phyloP scores from a whole-genome alignment of 2,797 vertebrate genomes.

The Phataginus tricuspis region DNA sequence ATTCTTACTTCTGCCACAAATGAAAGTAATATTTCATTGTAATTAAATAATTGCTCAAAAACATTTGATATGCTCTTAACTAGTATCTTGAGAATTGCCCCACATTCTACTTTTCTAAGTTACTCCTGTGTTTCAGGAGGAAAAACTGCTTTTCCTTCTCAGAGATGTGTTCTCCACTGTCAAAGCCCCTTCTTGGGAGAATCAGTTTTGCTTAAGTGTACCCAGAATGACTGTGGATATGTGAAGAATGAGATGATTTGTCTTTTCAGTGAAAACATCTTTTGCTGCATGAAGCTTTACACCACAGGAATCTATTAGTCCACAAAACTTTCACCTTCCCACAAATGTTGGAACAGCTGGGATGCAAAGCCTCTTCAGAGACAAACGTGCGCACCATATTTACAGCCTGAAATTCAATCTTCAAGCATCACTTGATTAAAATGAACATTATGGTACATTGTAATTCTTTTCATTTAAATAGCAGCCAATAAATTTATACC shows the following conservation, averaged over 20 bases:
- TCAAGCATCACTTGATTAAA: constrained; percentile 70
- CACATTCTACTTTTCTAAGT: neutral
- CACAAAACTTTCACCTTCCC: constrained; percentile 74
- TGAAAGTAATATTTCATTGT: constrained; percentile 34
- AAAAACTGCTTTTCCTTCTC: neutral
- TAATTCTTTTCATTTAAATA: constrained; percentile 74
- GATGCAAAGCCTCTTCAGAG: constrained; percentile 50
- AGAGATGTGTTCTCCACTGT: neutral
- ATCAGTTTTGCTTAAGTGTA: neutral
- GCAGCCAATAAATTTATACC: constrained; percentile 65
- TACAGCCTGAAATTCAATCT: constrained; percentile 71
- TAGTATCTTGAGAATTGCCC: neutral
- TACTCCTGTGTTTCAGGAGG: neutral
- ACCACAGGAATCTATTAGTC: constrained; percentile 62
- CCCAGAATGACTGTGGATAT: neutral
- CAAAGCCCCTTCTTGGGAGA: neutral
- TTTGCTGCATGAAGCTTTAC: constrained; percentile 48
- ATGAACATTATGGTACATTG: constrained; percentile 62
- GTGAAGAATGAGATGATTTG: constrained; percentile 54
- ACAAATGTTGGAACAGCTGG: constrained; percentile 74
- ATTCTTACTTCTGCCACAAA: neutral
- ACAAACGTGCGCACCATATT: constrained; percentile 77
- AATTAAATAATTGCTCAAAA: constrained; percentile 3
- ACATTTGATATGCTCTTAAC: neutral
- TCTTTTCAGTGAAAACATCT: constrained; percentile 64